Percentiles rank a stretch among this genome's conserved stretches.
These are phyloP conservation scores for Thomomys bottae DNA, from an alignment of 2,113 vertebrate genomes.

Conservation along the genomic window DNA sequence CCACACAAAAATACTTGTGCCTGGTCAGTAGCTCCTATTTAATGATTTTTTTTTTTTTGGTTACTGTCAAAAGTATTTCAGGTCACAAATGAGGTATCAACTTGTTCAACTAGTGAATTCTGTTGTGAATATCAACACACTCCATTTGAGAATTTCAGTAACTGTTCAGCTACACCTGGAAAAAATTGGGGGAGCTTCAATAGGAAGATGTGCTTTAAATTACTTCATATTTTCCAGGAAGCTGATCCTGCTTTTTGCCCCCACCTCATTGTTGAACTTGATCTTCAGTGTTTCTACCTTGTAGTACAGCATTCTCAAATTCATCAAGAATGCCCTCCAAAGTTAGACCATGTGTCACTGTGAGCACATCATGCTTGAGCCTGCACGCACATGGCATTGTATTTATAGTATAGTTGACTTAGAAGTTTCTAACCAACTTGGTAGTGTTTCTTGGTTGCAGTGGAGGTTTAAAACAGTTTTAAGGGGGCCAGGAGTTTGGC, in stretches of 20 bases:
- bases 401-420: neutral
- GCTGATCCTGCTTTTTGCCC: neutral
- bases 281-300: neutral
- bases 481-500: too few relatives aligned
- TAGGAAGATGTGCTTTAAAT: neutral
- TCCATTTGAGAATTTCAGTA: neutral
- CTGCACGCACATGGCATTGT: neutral
- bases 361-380: neutral
- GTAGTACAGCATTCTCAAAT: neutral
- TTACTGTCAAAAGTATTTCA: slow-evolving; percentile 27
- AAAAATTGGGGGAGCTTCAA: slow-evolving; percentile 10
- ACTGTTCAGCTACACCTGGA: neutral
- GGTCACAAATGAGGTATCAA: neutral
- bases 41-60: neutral
- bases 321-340: neutral
- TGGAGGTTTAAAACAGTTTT: slow-evolving; percentile 12
- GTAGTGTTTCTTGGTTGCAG: slow-evolving; percentile 23
- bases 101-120: slow-evolving; percentile 21
- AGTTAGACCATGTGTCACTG: neutral
- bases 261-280: neutral
- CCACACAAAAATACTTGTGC: neutral
- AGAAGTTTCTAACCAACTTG: neutral
- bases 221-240: neutral
- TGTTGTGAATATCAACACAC: neutral
- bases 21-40: neutral